Evolutionary conservation across 1,140 invertebrate genomes (phyloP).

Genomic region (Drosophila bocqueti): DNA sequence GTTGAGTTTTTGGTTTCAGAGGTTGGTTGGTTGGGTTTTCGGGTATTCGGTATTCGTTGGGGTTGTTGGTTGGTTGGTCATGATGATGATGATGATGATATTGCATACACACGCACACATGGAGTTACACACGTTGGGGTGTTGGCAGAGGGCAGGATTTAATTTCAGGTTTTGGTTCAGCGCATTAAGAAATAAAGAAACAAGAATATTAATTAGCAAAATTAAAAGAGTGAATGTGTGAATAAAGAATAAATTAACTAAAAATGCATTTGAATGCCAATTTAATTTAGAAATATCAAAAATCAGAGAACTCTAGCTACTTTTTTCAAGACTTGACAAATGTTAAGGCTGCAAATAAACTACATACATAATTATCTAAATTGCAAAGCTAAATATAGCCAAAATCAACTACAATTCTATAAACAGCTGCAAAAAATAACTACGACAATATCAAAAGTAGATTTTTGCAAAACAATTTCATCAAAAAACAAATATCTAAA

Average conservation of each 20-base stretch:
- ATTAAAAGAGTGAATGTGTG: constrained; percentile 50
- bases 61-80: constrained; percentile 33
- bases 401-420: neutral
- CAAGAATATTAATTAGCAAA: constrained; percentile 81
- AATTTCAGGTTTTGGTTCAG: constrained; percentile 66
- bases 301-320: constrained; percentile 25
- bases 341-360: constrained; percentile 8
- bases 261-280: constrained; percentile 65
- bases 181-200: constrained; percentile 72
- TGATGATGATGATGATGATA: constrained; percentile 65
- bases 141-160: constrained; percentile 58
- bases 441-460: constrained; percentile 10
- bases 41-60: constrained; percentile 33
- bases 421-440: neutral
- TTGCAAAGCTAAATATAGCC: neutral
- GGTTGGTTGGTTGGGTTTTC: constrained; percentile 35
- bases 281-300: constrained; percentile 37
- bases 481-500: constrained; percentile 11
- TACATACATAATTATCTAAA: constrained; percentile 20
- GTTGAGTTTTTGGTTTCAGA: constrained; percentile 52
- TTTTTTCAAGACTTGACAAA: neutral
- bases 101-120: constrained; percentile 59
- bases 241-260: constrained; percentile 73
- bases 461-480: neutral
- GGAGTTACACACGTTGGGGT: constrained; percentile 66